phyloP scores from a whole-genome alignment of 2,113 vertebrate genomes.

The Corythaeola cristata region DNA sequence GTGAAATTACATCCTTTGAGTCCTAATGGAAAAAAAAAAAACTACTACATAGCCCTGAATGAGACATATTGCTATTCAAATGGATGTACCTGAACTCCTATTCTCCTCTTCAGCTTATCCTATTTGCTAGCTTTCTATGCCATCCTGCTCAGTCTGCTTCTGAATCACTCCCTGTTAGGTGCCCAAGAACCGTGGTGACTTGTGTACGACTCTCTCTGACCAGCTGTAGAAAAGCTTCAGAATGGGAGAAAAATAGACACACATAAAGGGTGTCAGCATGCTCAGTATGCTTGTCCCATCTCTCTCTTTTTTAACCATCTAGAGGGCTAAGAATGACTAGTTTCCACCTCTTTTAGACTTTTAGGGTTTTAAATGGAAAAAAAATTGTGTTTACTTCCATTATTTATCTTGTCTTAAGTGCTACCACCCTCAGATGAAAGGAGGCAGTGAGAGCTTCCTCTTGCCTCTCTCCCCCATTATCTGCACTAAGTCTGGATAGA shows the following conservation, averaged over 20 bases:
- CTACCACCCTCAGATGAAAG: neutral
- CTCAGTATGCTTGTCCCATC: neutral
- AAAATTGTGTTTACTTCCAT: neutral
- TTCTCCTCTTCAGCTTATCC: neutral
- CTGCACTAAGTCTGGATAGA: neutral
- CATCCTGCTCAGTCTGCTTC: neutral
- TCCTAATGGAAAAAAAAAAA: neutral
- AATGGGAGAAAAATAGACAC: neutral
- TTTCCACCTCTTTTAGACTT: neutral
- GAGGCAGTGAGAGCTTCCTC: neutral
- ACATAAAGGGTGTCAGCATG: neutral
- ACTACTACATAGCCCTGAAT: neutral
- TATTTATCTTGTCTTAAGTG: neutral
- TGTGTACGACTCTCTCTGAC: fast-evolving
- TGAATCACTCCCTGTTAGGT: neutral
- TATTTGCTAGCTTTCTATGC: neutral
- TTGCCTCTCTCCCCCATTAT: neutral
- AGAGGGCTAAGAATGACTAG: neutral
- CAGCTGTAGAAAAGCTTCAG: neutral
- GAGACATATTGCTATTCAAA: neutral
- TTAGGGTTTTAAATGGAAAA: neutral
- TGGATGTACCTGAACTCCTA: neutral
- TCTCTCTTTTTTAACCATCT: neutral
- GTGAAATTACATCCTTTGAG: neutral
- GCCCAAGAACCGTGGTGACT: neutral